phyloP scores from a whole-genome alignment of 2,113 vertebrate species.

The Zingel zingel region DNA sequence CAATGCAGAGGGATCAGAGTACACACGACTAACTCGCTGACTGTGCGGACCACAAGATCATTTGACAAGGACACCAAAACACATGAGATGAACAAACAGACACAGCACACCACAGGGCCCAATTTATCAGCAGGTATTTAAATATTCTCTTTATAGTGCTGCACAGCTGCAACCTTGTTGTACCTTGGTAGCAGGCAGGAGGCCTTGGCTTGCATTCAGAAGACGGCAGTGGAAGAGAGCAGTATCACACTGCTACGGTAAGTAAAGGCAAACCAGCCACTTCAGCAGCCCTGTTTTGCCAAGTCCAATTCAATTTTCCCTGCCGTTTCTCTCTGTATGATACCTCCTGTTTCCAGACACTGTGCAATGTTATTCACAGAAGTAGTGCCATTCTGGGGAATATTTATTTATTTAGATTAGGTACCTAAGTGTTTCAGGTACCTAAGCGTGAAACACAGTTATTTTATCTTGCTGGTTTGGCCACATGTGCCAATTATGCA shows the following conservation, averaged over 20 bases:
- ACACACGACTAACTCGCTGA: slow-evolving; percentile 14
- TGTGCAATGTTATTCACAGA: slow-evolving; percentile 64
- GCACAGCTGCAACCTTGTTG: slow-evolving; percentile 57
- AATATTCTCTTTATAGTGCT: slow-evolving; percentile 71
- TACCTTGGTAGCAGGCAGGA: slow-evolving; percentile 52
- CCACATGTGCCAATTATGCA: slow-evolving; percentile 18
- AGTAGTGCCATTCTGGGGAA: slow-evolving; percentile 10
- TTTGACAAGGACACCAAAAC: slow-evolving; percentile 65
- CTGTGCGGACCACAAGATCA: slow-evolving; percentile 32
- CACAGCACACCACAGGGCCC: slow-evolving; percentile 51
- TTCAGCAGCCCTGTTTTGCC: slow-evolving; percentile 51
- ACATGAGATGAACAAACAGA: slow-evolving; percentile 54
- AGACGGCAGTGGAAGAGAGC: slow-evolving; percentile 39
- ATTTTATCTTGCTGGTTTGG: slow-evolving; percentile 14
- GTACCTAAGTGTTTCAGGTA: slow-evolving; percentile 43
- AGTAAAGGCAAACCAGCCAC: slow-evolving; percentile 59
- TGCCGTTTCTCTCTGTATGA: slow-evolving; percentile 34
- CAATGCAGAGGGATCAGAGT: slow-evolving; percentile 22
- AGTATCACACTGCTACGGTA: slow-evolving; percentile 35
- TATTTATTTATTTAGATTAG: slow-evolving; percentile 51
- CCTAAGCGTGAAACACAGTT: slow-evolving; percentile 34
- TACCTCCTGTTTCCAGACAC: slow-evolving; percentile 39
- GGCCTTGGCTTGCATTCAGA: slow-evolving; percentile 67
- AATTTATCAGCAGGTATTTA: slow-evolving; percentile 65
- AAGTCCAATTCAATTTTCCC: slow-evolving; percentile 56